Base-by-base conservation (phyloP, 2,113 vertebrate genomes). In the Poeciliopsis retropinna region DNA sequence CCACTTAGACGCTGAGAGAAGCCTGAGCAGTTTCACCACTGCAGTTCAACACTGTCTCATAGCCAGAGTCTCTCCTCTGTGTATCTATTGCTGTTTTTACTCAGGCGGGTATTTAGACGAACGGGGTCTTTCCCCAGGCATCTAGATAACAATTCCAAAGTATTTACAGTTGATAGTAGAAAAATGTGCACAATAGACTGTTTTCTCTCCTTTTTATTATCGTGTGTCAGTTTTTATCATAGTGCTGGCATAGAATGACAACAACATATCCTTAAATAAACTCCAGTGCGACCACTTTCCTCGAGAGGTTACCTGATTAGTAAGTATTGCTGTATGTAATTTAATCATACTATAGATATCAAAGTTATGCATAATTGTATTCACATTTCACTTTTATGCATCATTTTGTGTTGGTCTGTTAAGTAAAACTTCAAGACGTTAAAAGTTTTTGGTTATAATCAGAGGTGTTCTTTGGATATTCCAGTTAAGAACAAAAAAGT, bases 1-100 rank as follows among this genome's bases (percentile, higher is more conserved):
- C 78, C 85, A 92, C 87, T 93, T 93, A 93, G 64, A 91, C 82
- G 68, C 85, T 83, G 67, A 90, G 86, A 90, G 73, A 79, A 90
- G 77, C 80, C 67, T 66, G 15, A 83, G 76, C 76, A 78, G 78
- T 79, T 85, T 74, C 62, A 72, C 57, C 72, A 69, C 82, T 75
- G 81, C 83, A 82, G 85, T 77, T 69, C 1, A 54, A 78, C 57
- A 83, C 73, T 74, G 75, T 74, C 76, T 70, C 67, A 63, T 37
- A 76, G 73, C 74, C 70, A 31, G 28, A 77, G 67, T 65, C 63
- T 13, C 73, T 80, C 61, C 39, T 67, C 76, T 74, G 11, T 79
- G 64, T 73, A 41, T 87, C 76, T 73, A 76, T 88, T 82, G 77
- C 76, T 87, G 80, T 80, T 92, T 72, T 27, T 72, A 74, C 67